phyloP scores from a whole-genome alignment of 2,113 vertebrate species.

The Sceloporus undulatus region DNA sequence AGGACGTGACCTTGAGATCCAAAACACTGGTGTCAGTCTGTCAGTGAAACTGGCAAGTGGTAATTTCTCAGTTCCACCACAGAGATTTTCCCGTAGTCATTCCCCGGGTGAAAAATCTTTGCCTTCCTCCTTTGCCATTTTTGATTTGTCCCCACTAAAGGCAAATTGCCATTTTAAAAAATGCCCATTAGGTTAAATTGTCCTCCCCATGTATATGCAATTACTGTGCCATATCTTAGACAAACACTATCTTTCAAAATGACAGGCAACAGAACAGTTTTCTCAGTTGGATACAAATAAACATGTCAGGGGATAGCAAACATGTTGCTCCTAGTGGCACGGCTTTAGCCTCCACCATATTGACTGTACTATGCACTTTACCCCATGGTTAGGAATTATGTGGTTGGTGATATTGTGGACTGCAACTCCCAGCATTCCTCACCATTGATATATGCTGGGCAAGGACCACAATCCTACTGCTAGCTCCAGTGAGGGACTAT shows the following conservation, averaged over 20 bases:
- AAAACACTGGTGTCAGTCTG: conserved; percentile 23
- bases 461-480: too few species aligned
- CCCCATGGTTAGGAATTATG: not conserved
- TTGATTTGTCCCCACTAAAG: conserved; percentile 4
- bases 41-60: not conserved
- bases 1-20: conserved; percentile 26
- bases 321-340: not conserved
- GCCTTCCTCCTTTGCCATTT: not conserved
- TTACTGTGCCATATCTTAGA: not conserved
- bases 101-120: conserved; percentile 6
- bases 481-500: too few species aligned
- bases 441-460: too few species aligned
- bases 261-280: not conserved
- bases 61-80: conserved; percentile 32
- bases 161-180: not conserved
- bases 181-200: conserved; percentile 5
- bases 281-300: not conserved
- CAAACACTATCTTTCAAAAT: not conserved
- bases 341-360: not conserved
- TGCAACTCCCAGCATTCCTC: too few species aligned
- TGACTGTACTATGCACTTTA: not conserved
- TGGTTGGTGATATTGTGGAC: too few species aligned
- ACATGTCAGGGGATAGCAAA: not conserved
- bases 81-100: conserved; percentile 11
- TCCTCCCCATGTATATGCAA: not conserved